These are phyloP conservation scores for Eciton burchellii DNA, from an alignment of 1,140 invertebrate species.

Conservation along the genomic window DNA sequence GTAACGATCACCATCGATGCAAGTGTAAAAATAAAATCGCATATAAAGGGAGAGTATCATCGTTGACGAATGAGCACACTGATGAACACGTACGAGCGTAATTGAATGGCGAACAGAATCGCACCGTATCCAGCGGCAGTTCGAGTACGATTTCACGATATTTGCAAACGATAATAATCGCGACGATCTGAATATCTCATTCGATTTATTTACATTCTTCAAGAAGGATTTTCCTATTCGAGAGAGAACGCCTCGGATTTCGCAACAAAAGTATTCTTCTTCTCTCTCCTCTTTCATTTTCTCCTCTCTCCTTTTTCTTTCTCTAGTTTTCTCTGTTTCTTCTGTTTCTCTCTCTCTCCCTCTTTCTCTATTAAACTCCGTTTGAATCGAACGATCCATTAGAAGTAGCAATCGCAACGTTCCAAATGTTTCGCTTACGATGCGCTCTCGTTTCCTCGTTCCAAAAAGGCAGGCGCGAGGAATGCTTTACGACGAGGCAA, in stretches of 20 bases:
- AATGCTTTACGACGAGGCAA: background rate
- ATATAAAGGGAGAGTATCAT: conserved; percentile 37
- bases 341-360: background rate
- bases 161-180: conserved; percentile 10
- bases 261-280: background rate
- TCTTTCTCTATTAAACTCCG: background rate
- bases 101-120: background rate
- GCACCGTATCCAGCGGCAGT: background rate
- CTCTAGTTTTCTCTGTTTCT: background rate
- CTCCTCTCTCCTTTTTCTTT: background rate
- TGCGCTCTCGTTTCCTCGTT: background rate
- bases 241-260: background rate
- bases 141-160: conserved; percentile 3
- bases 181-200: conserved; percentile 18
- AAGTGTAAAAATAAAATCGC: conserved; percentile 56
- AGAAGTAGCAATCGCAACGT: conserved; percentile 19
- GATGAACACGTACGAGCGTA: background rate
- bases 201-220: background rate
- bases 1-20: conserved; percentile 51
- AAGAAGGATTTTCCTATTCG: background rate
- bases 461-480: background rate
- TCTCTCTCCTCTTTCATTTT: background rate
- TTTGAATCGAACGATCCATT: conserved; percentile 6
- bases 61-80: conserved; percentile 11
- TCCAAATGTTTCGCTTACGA: background rate